A percentile compares a stretch with the other conserved stretches of the same genome.
Conservation (phyloP, 2,888 invertebrate genomes). For the Caenorhabditis plicata region DNA sequence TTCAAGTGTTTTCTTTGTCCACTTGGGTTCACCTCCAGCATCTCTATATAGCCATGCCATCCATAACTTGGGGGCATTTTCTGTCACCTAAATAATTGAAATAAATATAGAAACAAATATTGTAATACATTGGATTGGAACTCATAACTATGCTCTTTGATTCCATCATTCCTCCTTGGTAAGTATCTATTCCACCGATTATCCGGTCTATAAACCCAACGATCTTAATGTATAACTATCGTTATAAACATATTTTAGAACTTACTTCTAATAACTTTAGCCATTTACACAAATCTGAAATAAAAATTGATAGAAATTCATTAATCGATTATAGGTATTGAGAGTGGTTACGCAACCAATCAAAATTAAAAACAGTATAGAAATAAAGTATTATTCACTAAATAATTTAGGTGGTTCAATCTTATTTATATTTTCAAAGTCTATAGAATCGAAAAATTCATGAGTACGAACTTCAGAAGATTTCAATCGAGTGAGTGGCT, state of each 20-base stretch:
- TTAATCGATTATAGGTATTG: neutral
- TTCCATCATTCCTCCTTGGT: conserved; percentile 56
- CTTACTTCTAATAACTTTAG: conserved; percentile 63
- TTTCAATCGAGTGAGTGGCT: conserved; percentile 81
- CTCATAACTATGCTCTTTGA: conserved; percentile 55
- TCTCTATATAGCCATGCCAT: conserved; percentile 62
- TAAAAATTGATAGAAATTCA: neutral
- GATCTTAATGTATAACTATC: conserved; percentile 26
- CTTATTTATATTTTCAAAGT: conserved; percentile 22
- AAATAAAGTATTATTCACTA: too few relatives aligned
- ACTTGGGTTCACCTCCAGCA: conserved; percentile 43
- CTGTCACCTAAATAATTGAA: conserved; percentile 13
- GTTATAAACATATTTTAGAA: conserved; percentile 7
- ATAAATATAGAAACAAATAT: neutral
- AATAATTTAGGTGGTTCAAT: conserved; percentile 29
- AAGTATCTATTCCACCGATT: conserved; percentile 60
- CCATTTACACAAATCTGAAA: conserved; percentile 37
- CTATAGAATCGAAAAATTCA: conserved; percentile 71
- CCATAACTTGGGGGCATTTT: conserved; percentile 62
- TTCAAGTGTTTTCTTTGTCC: conserved; percentile 50
- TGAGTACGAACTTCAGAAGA: conserved; percentile 74
- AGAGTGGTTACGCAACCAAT: neutral
- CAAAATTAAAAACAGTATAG: conserved; percentile 3
- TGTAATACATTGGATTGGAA: neutral
- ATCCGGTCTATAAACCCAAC: conserved; percentile 59